Percentiles rank a stretch among this genome's conserved stretches.
phyloP scores from a whole-genome alignment of 2,113 vertebrate species.

The Ramphastos sulfuratus region DNA sequence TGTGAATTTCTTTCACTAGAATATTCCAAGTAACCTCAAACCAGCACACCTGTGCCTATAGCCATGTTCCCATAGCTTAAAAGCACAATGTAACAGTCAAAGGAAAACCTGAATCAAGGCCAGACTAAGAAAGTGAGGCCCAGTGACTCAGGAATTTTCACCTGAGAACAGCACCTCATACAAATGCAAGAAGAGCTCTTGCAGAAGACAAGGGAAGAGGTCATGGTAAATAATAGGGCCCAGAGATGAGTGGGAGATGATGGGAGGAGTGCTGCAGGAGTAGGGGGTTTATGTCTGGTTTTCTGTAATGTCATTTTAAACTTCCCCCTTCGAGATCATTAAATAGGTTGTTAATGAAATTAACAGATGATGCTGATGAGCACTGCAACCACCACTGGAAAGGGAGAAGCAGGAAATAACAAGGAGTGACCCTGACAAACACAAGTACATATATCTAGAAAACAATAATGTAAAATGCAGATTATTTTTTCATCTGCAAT shows the following conservation, averaged over 20 bases:
- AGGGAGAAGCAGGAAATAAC: slow-evolving; percentile 53
- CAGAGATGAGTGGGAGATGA: slow-evolving; percentile 12
- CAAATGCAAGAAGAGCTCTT: background rate
- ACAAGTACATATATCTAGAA: slow-evolving; percentile 37
- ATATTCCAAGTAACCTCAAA: no score
- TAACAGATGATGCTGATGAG: slow-evolving; percentile 44
- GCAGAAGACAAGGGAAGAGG: background rate
- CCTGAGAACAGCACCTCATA: background rate
- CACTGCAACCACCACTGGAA: slow-evolving; percentile 40
- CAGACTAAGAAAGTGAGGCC: background rate
- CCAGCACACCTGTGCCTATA: no score
- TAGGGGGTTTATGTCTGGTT: slow-evolving; percentile 3
- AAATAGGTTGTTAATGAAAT: slow-evolving; percentile 57
- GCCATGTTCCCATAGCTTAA: background rate
- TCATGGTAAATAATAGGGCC: background rate
- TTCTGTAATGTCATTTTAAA: slow-evolving; percentile 26
- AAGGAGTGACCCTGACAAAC: slow-evolving; percentile 18
- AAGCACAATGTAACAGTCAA: background rate
- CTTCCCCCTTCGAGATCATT: slow-evolving; percentile 13
- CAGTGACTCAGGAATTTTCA: background rate
- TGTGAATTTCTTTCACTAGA: no score
- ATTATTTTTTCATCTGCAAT: slow-evolving; percentile 1
- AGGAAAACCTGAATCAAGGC: background rate
- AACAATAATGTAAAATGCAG: slow-evolving; percentile 41
- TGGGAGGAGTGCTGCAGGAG: slow-evolving; percentile 6